Percentiles rank a stretch among this genome's conserved stretches.
Evolutionary conservation across 2,113 vertebrate species (phyloP).

Genomic region (Vimba vimba): DNA sequence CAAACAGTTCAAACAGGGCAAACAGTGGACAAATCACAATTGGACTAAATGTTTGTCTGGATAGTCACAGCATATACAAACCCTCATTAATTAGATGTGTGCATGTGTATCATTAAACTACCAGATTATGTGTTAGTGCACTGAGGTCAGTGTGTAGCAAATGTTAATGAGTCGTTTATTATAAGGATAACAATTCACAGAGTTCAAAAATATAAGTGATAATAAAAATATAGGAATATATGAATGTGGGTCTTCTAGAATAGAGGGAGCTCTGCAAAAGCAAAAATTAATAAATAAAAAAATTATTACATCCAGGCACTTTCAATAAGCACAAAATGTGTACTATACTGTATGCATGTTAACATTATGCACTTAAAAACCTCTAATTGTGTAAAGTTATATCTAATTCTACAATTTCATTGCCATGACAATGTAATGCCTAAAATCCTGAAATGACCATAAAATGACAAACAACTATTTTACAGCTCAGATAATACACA

Average conservation of each 20-base stretch:
- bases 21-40: constrained; percentile 1
- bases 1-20: background rate
- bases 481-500: too few species aligned
- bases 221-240: background rate
- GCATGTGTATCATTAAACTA: background rate
- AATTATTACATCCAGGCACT: background rate
- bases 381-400: background rate
- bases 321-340: background rate
- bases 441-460: too few species aligned
- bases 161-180: background rate
- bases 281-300: background rate
- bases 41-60: constrained; percentile 42
- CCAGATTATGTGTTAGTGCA: background rate
- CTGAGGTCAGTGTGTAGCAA: background rate
- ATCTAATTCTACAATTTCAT: background rate
- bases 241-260: background rate
- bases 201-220: background rate
- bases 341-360: background rate
- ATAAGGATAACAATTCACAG: background rate
- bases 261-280: background rate
- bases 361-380: too few species aligned
- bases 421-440: too few species aligned
- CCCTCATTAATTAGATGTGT: background rate
- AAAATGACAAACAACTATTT: too few species aligned
- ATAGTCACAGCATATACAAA: constrained; percentile 9